Evolutionary conservation across 2,113 vertebrate genomes (phyloP), one percentile per base, ranked within the genome.

Genomic region (Pavo muticus): DNA sequence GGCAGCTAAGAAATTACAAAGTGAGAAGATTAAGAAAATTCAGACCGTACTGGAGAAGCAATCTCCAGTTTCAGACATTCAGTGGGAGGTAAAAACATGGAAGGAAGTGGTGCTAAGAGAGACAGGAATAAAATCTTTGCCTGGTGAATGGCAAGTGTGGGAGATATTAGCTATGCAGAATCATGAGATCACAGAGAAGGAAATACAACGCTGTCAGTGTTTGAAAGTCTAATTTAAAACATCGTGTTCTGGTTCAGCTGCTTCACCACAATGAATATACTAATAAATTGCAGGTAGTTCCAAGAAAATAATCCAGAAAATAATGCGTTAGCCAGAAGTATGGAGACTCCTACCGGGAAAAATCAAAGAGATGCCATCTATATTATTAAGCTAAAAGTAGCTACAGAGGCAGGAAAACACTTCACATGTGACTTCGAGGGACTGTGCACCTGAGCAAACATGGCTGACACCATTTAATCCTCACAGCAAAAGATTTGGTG

Each of bases 401-500:
- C n/a, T 73, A 18, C 40, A 73, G 68, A 40, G 20, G 10, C 39
- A 48, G 24, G 35, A 37, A 30, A 79, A 30, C 0, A 1, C 23
- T 69, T 82, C 40, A 60, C 15, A 74, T 88, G 30, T 44, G 40
- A 48, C 17, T 75, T 59, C 32, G 27, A 40, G 60, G n/a, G 40
- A 10, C 17, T 57, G 44, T 0, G 2, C 37, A 40, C 27, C 37
- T 24, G 54, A 80, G n/a, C 37, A 88, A 30, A 56, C 0, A 0
- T 24, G 61, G 17, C 37, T 84, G 73, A 27, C 20, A 45, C 18
- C 47, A 50, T n/a, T 16, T 23, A 10, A 40, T 61, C 48, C 75
- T 83, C n/a, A 6, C 59, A 65, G 42, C 39, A 60, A 40, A 78
- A 7, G 21, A 63, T 42, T 50, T 0, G 0, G 14, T 3, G 48